phyloP scores from a whole-genome alignment of 1,140 invertebrate genomes.

The Lepidurus couesii region DNA sequence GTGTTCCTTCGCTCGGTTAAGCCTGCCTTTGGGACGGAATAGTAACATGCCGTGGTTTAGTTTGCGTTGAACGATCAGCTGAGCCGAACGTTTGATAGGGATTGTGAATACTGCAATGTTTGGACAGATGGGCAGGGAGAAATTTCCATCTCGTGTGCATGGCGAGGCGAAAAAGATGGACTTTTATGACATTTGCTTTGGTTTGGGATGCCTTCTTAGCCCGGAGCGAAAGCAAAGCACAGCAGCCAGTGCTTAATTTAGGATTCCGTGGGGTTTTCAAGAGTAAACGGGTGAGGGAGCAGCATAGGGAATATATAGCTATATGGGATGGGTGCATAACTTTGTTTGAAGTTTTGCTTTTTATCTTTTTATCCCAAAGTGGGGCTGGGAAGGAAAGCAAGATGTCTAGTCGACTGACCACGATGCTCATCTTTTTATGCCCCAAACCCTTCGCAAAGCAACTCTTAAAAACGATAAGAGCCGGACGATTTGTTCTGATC shows the following conservation, averaged over 20 bases:
- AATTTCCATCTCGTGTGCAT: not conserved
- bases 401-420: constrained; percentile 21
- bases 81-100: not conserved
- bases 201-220: not conserved
- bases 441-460: not conserved
- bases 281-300: not conserved
- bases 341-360: constrained; percentile 5
- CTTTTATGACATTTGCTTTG: not conserved
- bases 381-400: not conserved
- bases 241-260: not conserved
- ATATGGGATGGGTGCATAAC: not conserved
- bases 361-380: not conserved
- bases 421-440: constrained; percentile 22
- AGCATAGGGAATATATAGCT: not conserved
- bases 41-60: not conserved
- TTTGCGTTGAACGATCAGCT: not conserved
- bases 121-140: not conserved
- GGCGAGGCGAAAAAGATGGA: not conserved
- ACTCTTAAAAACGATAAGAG: constrained; percentile 12
- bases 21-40: not conserved
- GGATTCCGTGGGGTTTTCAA: not conserved
- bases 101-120: not conserved
- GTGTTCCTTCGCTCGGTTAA: too few relatives aligned
- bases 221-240: not conserved
- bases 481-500: constrained; percentile 14